These are phyloP conservation scores for Chironomus tepperi DNA, from an alignment of 1,140 invertebrate species.

Conservation along the genomic window DNA sequence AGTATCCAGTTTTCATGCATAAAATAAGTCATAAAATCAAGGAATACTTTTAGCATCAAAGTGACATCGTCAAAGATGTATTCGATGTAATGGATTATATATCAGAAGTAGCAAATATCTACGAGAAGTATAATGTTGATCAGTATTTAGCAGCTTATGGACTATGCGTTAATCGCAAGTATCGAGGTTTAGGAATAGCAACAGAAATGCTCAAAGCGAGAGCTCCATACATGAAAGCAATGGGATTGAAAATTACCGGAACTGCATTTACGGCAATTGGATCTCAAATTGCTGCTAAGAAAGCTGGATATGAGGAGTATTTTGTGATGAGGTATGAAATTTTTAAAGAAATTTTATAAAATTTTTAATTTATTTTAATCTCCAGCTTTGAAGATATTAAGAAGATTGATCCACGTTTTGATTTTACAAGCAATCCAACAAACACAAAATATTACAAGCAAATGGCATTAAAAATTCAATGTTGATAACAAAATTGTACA, in stretches of 20 bases:
- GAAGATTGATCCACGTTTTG: no score
- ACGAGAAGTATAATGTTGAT: neutral
- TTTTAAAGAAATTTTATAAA: neutral
- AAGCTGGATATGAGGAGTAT: neutral
- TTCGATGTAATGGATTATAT: neutral
- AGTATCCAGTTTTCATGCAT: no score
- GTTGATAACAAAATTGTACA: no score
- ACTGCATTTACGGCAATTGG: neutral
- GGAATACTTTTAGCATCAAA: neutral
- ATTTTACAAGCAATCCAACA: no score
- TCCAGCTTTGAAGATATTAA: no score
- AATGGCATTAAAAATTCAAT: no score
- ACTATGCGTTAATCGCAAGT: neutral
- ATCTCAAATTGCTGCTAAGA: neutral
- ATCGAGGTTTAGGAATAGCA: neutral
- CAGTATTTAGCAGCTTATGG: neutral
- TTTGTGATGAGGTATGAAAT: neutral
- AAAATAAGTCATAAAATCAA: no score
- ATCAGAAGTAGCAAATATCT: neutral
- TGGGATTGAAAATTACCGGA: neutral
- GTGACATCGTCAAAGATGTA: neutral
- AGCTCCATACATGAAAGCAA: neutral
- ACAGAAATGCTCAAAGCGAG: neutral
- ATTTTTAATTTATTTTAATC: no score
- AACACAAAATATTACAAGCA: no score